phyloP scores from a whole-genome alignment of 53 echinoderm and acorn worm genomes.

The Stichopus horrens region DNA sequence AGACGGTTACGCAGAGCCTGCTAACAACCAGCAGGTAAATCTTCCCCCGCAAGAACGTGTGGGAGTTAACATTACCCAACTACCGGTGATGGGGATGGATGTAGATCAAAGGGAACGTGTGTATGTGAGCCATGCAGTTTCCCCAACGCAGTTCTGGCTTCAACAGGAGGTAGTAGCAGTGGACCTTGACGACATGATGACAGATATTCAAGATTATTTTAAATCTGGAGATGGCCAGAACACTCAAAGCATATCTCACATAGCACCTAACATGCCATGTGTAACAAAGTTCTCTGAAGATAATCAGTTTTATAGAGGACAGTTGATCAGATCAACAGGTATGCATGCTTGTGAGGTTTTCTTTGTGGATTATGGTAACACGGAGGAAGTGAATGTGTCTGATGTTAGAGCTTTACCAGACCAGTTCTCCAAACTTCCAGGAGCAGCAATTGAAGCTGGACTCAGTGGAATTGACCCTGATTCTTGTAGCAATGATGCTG shows the following conservation, averaged over 20 bases:
- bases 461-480: slow-evolving; percentile 73
- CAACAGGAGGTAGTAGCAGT: slow-evolving; percentile 65
- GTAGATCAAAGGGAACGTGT: slow-evolving; percentile 71
- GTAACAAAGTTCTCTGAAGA: slow-evolving; percentile 85
- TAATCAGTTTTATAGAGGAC: slow-evolving; percentile 70
- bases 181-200: slow-evolving; percentile 81
- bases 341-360: slow-evolving; percentile 66
- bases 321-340: slow-evolving; percentile 57
- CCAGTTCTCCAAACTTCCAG: slow-evolving; percentile 72
- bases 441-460: slow-evolving; percentile 72
- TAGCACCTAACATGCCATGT: slow-evolving; percentile 60
- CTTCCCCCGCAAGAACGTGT: background rate
- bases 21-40: slow-evolving; percentile 31
- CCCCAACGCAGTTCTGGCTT: slow-evolving; percentile 84
- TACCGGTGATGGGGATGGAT: slow-evolving; percentile 54
- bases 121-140: slow-evolving; percentile 65
- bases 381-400: slow-evolving; percentile 58
- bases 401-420: slow-evolving; percentile 57
- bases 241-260: background rate
- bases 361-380: slow-evolving; percentile 96
- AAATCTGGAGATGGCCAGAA: slow-evolving; percentile 44
- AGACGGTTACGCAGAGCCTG: slow-evolving; percentile 58
- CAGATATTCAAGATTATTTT: slow-evolving; percentile 70
- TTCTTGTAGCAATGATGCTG: slow-evolving; percentile 49
- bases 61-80: background rate